A percentile compares a stretch with the other conserved stretches of the same genome.
Conservation (phyloP, 2,113 vertebrate species). For the Dissostichus mawsoni region DNA sequence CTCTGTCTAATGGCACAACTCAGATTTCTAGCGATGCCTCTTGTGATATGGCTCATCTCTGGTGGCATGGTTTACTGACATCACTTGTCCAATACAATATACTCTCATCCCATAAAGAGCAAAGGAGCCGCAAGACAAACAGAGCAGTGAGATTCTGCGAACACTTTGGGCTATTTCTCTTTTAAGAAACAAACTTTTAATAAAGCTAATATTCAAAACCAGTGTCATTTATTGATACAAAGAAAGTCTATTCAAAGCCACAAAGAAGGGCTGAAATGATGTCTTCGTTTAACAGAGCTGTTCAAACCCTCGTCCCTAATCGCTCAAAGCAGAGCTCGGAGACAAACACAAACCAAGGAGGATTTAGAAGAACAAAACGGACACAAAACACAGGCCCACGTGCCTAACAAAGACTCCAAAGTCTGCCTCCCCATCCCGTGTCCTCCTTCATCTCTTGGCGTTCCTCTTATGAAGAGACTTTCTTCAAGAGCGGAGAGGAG, state of each 20-base stretch:
- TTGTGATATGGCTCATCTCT: conserved; percentile 81
- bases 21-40: conserved; percentile 84
- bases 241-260: conserved; percentile 65
- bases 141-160: conserved; percentile 25
- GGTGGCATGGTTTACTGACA: conserved; percentile 76
- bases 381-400: conserved; percentile 73
- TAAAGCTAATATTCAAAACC: conserved; percentile 60
- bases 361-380: conserved; percentile 83
- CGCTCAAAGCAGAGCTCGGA: conserved; percentile 78
- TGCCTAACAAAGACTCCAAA: conserved; percentile 82
- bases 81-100: conserved; percentile 71
- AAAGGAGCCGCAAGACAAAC: conserved; percentile 41
- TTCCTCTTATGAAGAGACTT: conserved; percentile 76
- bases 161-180: conserved; percentile 48
- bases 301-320: conserved; percentile 76
- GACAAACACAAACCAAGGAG: conserved; percentile 76
- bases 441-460: conserved; percentile 78
- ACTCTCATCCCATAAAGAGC: conserved; percentile 44
- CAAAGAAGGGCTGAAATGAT: conserved; percentile 70
- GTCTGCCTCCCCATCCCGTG: conserved; percentile 72
- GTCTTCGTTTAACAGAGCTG: conserved; percentile 66
- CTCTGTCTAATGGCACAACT: conserved; percentile 84
- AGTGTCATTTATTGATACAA: conserved; percentile 69
- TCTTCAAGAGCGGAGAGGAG: conserved; percentile 73
- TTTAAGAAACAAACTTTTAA: conserved; percentile 54